Conservation (phyloP, 2,797 vertebrate species). For the Rhynchotus rufescens region DNA sequence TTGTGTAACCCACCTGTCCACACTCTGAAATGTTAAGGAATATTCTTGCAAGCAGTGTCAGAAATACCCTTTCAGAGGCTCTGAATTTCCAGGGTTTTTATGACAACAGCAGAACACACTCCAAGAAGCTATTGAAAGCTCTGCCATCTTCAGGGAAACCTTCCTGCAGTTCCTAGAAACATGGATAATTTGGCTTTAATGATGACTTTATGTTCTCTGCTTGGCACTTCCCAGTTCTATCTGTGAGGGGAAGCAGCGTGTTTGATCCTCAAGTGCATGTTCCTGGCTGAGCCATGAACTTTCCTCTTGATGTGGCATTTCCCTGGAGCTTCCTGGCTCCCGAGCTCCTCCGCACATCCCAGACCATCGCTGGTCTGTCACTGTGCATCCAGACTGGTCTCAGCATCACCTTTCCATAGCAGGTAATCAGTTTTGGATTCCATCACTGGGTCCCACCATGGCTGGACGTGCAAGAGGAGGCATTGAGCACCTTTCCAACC, state of each 20-base stretch:
- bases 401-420: neutral
- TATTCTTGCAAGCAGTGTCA: neutral
- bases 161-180: neutral
- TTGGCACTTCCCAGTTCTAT: fast-evolving
- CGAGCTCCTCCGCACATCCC: neutral
- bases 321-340: neutral
- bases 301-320: neutral
- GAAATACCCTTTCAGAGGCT: neutral
- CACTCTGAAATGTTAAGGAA: neutral
- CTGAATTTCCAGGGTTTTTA: neutral
- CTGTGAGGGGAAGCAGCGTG: neutral
- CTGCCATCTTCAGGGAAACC: neutral
- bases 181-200: neutral
- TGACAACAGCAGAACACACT: neutral
- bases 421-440: neutral
- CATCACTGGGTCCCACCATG: neutral
- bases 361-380: neutral
- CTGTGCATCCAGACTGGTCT: neutral
- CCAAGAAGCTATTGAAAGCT: neutral
- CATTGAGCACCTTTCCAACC: neutral
- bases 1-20: neutral
- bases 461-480: neutral
- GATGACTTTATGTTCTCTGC: neutral
- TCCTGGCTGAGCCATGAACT: neutral
- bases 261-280: neutral